phyloP scores from a whole-genome alignment of 2,797 vertebrate genomes.

The Perdix hodgsoniae region DNA sequence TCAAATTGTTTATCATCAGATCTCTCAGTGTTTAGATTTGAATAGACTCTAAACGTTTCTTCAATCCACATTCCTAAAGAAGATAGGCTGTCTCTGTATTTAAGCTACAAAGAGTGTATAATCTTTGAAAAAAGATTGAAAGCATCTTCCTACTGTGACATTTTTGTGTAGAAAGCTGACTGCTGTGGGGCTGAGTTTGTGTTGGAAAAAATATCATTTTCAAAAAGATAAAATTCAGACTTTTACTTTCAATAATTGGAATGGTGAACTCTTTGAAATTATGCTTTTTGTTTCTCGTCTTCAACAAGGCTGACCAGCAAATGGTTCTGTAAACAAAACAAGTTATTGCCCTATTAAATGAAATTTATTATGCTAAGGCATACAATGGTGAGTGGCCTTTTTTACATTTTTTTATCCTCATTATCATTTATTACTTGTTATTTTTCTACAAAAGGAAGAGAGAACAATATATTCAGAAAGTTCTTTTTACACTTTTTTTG shows the following conservation, averaged over 20 bases:
- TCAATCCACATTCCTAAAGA: background rate
- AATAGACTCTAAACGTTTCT: background rate
- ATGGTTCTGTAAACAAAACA: background rate
- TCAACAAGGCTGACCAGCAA: background rate
- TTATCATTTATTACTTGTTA: background rate
- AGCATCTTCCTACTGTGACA: background rate
- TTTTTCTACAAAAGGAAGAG: background rate
- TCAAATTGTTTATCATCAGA: background rate
- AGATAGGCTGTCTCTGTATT: background rate
- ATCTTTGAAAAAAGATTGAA: background rate
- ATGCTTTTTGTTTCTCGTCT: background rate
- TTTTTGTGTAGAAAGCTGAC: constrained; percentile 3
- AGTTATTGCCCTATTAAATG: background rate
- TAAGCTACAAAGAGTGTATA: background rate
- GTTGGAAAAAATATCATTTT: background rate
- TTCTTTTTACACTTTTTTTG: background rate
- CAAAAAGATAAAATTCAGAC: background rate
- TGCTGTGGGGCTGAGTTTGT: background rate
- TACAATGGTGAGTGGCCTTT: background rate
- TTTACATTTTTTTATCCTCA: background rate
- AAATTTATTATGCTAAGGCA: background rate
- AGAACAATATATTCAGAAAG: background rate
- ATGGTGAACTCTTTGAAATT: background rate
- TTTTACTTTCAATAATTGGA: background rate
- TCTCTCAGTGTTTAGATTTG: background rate